Percentiles rank a stretch among this genome's conserved stretches.
Conservation (phyloP, 2,797 vertebrate species). For the Sardinella longiceps region DNA sequence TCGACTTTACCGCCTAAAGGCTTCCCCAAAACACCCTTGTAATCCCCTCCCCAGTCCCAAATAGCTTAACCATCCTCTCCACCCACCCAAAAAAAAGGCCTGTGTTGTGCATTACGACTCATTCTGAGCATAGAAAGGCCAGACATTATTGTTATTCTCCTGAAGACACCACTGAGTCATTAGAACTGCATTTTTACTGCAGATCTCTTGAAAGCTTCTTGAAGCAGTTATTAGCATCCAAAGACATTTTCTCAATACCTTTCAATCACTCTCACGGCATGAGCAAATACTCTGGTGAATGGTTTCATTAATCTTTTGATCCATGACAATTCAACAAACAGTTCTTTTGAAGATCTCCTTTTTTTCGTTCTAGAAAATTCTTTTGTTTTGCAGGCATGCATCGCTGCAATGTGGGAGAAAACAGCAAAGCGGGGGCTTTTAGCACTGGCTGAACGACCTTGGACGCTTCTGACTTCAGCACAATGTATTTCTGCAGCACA, state of each 20-base stretch:
- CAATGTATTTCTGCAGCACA: conserved; percentile 63
- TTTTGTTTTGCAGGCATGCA: not conserved
- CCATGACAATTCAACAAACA: conserved; percentile 35
- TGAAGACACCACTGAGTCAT: not conserved
- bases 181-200: not conserved
- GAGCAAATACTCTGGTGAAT: conserved; percentile 38
- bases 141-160: not conserved
- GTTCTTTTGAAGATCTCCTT: not conserved
- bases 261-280: not conserved
- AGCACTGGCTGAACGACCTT: conserved; percentile 67
- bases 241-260: not conserved
- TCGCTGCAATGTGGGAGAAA: not conserved
- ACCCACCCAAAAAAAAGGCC: not conserved
- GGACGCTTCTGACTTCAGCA: conserved; percentile 65
- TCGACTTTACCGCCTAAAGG: conserved; percentile 56
- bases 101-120: not conserved
- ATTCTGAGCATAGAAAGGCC: not conserved
- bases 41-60: conserved; percentile 48
- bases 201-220: not conserved
- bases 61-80: not conserved
- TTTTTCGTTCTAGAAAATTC: not conserved
- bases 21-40: conserved; percentile 60
- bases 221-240: not conserved
- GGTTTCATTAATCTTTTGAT: conserved; percentile 42
- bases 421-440: conserved; percentile 34